A percentile compares a stretch with the other conserved stretches of the same genome.
Evolutionary conservation across 2,797 vertebrate species (phyloP).

Genomic region (Molothrus aeneus): DNA sequence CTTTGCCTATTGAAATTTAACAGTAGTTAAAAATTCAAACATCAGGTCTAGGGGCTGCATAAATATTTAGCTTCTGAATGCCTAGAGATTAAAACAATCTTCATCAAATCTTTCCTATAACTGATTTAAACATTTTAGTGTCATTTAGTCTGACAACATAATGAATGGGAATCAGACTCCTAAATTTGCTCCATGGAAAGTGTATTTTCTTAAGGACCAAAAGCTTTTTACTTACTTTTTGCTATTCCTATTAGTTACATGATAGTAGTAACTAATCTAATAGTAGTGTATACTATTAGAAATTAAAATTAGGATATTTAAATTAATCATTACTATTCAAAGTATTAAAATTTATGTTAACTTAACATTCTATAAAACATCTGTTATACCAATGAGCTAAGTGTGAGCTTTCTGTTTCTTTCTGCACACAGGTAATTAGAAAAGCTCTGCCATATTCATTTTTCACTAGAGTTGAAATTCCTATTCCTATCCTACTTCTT

Average conservation of each 20-base stretch:
- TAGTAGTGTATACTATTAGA: not conserved
- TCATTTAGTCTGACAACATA: constrained; percentile 36
- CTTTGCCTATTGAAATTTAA: not conserved
- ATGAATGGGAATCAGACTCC: constrained; percentile 11
- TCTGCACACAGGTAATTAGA: not conserved
- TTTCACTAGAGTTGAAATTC: not conserved
- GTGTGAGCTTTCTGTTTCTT: not conserved
- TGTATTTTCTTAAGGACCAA: not conserved
- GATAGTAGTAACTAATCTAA: not conserved
- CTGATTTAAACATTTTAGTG: constrained; percentile 35
- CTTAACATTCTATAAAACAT: not conserved
- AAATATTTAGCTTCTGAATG: constrained; percentile 54
- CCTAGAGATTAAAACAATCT: constrained; percentile 29
- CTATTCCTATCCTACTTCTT: not conserved
- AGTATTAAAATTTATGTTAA: not conserved
- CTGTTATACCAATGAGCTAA: not conserved
- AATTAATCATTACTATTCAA: not conserved
- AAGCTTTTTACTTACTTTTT: not conserved
- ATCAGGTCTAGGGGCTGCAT: not conserved
- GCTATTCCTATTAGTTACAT: not conserved
- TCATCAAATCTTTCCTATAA: constrained; percentile 9
- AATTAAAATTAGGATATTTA: not conserved
- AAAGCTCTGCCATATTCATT: not conserved
- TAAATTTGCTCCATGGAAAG: not conserved
- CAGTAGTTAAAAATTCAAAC: constrained; percentile 32